phyloP scores from a whole-genome alignment of 2,113 vertebrate species.

The Capra hircus region DNA sequence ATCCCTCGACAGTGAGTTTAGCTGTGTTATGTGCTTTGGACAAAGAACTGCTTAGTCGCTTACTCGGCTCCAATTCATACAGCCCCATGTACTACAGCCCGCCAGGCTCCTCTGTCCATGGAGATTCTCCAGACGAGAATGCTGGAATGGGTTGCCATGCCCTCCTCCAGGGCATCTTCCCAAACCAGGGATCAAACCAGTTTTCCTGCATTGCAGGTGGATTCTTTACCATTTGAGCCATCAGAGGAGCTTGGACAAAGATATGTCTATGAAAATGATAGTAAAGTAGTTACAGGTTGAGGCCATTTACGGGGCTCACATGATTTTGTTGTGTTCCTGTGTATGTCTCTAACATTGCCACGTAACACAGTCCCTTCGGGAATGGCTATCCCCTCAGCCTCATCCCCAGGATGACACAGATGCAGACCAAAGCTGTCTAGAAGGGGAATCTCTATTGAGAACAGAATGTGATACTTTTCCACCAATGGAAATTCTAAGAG shows the following conservation, averaged over 20 bases:
- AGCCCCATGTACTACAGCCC: background rate
- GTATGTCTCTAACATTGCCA: background rate
- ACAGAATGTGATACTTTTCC: background rate
- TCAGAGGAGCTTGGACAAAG: background rate
- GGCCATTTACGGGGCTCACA: rapidly evolving
- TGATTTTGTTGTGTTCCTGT: background rate
- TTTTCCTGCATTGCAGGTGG: background rate
- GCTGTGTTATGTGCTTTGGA: background rate
- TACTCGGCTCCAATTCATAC: background rate
- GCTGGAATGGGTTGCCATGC: background rate
- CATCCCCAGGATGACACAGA: background rate
- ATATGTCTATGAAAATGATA: background rate
- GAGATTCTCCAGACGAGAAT: background rate
- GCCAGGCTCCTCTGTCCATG: background rate
- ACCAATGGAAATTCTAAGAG: background rate
- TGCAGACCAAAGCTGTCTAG: background rate
- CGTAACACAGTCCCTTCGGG: rapidly evolving
- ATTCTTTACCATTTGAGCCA: background rate
- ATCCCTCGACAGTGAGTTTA: background rate
- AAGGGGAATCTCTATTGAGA: background rate
- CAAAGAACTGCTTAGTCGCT: background rate
- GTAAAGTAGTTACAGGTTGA: background rate
- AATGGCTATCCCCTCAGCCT: background rate
- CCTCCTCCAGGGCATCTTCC: background rate
- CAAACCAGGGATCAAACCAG: background rate